Conservation (phyloP, 2,888 invertebrate genomes). For the Cerastis leucographa region DNA sequence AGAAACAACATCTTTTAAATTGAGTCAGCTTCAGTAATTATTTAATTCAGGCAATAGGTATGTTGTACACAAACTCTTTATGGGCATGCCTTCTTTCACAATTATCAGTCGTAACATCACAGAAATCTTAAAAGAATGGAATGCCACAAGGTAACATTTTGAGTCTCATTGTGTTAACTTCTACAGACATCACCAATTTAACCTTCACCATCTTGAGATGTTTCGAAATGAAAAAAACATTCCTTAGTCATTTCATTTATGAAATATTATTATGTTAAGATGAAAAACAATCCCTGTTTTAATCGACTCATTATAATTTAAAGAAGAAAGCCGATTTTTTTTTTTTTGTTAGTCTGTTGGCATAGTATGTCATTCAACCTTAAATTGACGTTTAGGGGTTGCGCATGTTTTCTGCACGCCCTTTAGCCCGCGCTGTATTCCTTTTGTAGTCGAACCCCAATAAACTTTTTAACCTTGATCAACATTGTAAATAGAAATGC, state of each 20-base stretch:
- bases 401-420: slow-evolving; percentile 16
- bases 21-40: background rate
- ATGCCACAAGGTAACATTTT: background rate
- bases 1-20: too few relatives aligned
- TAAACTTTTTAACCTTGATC: slow-evolving; percentile 29
- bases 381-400: slow-evolving; percentile 25
- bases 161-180: background rate
- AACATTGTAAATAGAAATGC: slow-evolving; percentile 5
- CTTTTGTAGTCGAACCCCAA: slow-evolving; percentile 32
- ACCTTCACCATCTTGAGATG: too few relatives aligned
- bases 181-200: background rate
- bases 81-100: background rate
- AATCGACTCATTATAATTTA: background rate
- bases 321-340: background rate
- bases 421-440: slow-evolving; percentile 11
- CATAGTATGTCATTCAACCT: slow-evolving; percentile 24
- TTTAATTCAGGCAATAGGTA: background rate
- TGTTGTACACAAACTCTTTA: background rate
- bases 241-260: background rate
- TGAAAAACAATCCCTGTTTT: background rate
- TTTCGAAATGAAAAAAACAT: background rate
- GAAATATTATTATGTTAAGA: background rate
- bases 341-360: background rate
- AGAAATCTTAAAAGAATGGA: background rate
- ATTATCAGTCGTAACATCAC: background rate